phyloP scores from a whole-genome alignment of 2,113 vertebrate genomes.

The Oreochromis tanganicae region DNA sequence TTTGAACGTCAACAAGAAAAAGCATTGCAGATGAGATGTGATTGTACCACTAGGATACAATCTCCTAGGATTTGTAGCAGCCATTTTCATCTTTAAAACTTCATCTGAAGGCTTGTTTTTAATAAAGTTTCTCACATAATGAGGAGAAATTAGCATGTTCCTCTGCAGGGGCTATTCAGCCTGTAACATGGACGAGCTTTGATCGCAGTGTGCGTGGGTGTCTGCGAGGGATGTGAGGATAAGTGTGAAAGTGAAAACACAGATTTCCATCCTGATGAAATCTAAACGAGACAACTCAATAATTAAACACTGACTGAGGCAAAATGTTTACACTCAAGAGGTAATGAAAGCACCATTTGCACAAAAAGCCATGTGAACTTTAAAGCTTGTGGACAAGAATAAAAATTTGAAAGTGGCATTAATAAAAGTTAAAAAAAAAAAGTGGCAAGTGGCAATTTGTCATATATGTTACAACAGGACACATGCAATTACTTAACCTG shows the following conservation, averaged over 20 bases:
- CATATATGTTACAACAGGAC: not conserved
- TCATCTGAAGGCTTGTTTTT: not conserved
- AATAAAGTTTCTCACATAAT: not conserved
- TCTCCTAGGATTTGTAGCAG: not conserved
- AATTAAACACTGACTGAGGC: constrained; percentile 19
- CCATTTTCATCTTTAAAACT: not conserved
- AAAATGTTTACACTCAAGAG: not conserved
- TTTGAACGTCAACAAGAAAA: not conserved
- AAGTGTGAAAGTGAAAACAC: not conserved
- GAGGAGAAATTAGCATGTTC: not conserved
- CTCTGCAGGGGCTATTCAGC: not conserved
- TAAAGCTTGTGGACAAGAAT: not conserved
- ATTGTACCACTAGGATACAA: not conserved
- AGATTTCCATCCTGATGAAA: not conserved
- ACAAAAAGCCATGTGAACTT: not conserved
- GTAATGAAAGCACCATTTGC: not conserved
- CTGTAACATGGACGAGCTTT: not conserved
- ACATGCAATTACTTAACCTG: not conserved
- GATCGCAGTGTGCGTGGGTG: not conserved
- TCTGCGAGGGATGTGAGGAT: not conserved
- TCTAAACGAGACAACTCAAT: constrained; percentile 8
- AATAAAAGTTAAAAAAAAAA: not conserved
- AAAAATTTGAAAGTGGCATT: rapidly evolving
- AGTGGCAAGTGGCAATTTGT: not conserved
- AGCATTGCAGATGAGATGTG: not conserved